phyloP scores from a whole-genome alignment of 2,113 vertebrate genomes.

The Myodes glareolus region DNA sequence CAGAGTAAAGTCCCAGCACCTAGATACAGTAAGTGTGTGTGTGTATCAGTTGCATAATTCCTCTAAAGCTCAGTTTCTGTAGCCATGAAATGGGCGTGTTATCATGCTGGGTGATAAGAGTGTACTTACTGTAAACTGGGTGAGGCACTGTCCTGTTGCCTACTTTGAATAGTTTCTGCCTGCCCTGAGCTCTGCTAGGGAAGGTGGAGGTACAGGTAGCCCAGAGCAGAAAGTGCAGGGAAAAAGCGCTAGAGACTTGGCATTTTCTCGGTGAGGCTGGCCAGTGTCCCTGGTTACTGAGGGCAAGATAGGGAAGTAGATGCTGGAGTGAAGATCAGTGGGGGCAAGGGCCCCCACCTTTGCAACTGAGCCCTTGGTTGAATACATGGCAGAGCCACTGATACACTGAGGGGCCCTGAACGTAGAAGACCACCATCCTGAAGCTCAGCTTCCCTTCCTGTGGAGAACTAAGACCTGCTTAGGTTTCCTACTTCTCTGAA shows the following conservation, averaged over 20 bases:
- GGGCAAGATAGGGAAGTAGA: background rate
- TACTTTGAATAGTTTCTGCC: background rate
- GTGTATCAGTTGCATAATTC: background rate
- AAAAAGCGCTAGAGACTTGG: background rate
- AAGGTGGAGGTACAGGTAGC: background rate
- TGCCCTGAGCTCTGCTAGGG: background rate
- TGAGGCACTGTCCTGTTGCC: background rate
- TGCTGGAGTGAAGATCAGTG: background rate
- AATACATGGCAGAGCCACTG: background rate
- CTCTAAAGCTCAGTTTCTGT: background rate
- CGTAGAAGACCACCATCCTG: background rate
- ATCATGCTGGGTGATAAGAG: background rate
- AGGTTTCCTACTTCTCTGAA: background rate
- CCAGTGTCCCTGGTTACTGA: background rate
- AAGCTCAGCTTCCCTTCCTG: background rate
- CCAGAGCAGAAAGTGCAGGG: background rate
- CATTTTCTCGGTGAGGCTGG: background rate
- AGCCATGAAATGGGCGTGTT: background rate
- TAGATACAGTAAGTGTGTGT: too few species aligned
- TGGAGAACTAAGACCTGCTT: background rate
- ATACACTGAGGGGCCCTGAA: background rate
- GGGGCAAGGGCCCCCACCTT: background rate
- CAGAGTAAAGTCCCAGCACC: background rate
- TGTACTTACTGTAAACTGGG: background rate
- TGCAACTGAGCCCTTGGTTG: background rate